These are phyloP conservation scores for Sciaenops ocellatus DNA, from an alignment of 2,797 vertebrate species.

Conservation along the genomic window DNA sequence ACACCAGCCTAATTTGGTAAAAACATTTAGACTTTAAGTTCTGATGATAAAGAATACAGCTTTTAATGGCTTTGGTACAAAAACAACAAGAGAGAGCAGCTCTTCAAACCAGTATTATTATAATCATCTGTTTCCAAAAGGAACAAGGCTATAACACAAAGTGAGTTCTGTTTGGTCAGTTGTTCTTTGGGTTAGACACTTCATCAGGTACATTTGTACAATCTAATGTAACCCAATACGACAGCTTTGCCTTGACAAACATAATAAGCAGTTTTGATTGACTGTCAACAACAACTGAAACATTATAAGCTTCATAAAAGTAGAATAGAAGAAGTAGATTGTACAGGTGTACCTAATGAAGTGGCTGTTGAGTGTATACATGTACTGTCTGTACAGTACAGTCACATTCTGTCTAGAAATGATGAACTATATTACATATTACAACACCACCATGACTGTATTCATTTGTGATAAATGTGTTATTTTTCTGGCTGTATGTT, in stretches of 20 bases:
- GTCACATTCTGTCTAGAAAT: background rate
- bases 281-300: too few species aligned
- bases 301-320: too few species aligned
- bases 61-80: background rate
- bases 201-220: too few species aligned
- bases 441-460: background rate
- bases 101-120: background rate
- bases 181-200: background rate
- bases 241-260: too few species aligned
- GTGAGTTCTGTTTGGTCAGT: too few species aligned
- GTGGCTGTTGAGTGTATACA: background rate
- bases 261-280: too few species aligned
- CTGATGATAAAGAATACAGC: too few species aligned
- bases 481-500: conserved; percentile 44
- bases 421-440: background rate
- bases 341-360: too few species aligned
- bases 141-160: background rate
- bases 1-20: too few species aligned
- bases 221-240: too few species aligned
- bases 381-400: background rate
- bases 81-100: background rate
- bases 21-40: too few species aligned
- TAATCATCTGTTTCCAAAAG: background rate
- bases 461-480: background rate
- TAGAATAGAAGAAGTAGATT: too few species aligned